These are phyloP conservation scores for Drosophila athabasca DNA, from an alignment of 1,140 invertebrate genomes.

Conservation along the genomic window DNA sequence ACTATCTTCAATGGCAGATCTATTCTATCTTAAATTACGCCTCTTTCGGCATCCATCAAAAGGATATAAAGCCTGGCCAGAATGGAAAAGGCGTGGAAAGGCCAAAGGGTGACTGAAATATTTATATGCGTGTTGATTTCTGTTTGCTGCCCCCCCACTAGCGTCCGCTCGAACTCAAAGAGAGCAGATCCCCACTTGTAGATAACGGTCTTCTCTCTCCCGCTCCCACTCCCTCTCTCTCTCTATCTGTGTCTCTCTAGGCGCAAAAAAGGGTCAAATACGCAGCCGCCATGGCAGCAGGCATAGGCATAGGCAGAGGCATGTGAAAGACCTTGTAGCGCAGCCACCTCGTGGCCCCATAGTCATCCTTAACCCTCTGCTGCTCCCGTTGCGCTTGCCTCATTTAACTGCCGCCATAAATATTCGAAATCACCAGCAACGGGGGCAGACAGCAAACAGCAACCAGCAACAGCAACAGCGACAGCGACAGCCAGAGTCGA, in stretches of 20 bases:
- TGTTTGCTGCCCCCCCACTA: constrained; percentile 57
- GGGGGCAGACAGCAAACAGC: constrained; percentile 22
- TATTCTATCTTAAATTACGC: constrained; percentile 48
- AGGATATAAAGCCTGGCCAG: constrained; percentile 26
- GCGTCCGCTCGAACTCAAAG: neutral
- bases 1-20: neutral
- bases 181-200: constrained; percentile 53
- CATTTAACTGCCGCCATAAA: constrained; percentile 77
- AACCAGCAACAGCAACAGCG: constrained; percentile 17
- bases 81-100: constrained; percentile 10
- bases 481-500: constrained; percentile 11
- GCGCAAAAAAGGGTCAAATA: constrained; percentile 65
- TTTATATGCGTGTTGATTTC: constrained; percentile 81
- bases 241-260: constrained; percentile 5
- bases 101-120: constrained; percentile 55
- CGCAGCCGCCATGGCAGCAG: constrained; percentile 32
- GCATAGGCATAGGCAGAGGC: neutral
- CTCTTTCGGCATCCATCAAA: constrained; percentile 66
- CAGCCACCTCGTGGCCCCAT: neutral
- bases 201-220: constrained; percentile 43
- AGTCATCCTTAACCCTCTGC: too few relatives aligned
- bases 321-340: neutral
- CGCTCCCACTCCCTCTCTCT: too few relatives aligned
- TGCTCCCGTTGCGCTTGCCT: constrained; percentile 53
- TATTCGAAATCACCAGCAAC: constrained; percentile 73